Evolutionary conservation across 2,888 invertebrate species (phyloP), one percentile per base, ranked within the genome.

Genomic region (Apodemia hepburni): DNA sequence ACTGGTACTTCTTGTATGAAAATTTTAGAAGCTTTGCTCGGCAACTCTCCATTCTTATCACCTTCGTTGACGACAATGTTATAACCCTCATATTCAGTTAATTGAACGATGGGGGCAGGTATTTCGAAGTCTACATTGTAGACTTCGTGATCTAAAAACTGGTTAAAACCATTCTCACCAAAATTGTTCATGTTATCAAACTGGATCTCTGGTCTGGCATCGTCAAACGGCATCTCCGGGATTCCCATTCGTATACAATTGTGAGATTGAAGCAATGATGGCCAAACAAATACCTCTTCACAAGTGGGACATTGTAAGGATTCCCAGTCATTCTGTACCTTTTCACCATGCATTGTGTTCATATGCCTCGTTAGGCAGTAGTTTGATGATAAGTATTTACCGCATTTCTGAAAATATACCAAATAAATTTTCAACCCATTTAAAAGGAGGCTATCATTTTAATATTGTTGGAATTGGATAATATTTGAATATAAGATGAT

Each of bases 1-100:
- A 89, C 85, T 0, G 89, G 89, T 15, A 89, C 89, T 65, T 88
- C 89, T 33, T 87, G 85, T 78, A 85, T 76, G 0, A 85, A 72
- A 17, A 88, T 64, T 51, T 80, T 85, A 70, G 82, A 87, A 0
- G 78, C 78, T 63, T 77, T 70, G 68, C 69, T 75, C n/a, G 66
- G 64, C 15, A 69, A 60, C 59, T 64, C 65, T 18, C 66, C 27
- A 22, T 33, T 33, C 8, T 27, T 61, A 7, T 64, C 29, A 29
- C 60, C 66, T 22, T 65, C 59, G 11, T 64, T 67, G 0, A 65
- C 38, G 6, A 67, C 22, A 47, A 70, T 66, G 15, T 42, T 61
- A 42, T 58, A 61, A 58, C 70, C 70, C 0, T 80, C 77, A 63
- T 72, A 79, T 60, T 87, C 88, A 0, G 73, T 77, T 18, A 87